These are phyloP conservation scores for Drosophila willistoni DNA, from an alignment of 1,140 invertebrate genomes.

Conservation along the genomic window DNA sequence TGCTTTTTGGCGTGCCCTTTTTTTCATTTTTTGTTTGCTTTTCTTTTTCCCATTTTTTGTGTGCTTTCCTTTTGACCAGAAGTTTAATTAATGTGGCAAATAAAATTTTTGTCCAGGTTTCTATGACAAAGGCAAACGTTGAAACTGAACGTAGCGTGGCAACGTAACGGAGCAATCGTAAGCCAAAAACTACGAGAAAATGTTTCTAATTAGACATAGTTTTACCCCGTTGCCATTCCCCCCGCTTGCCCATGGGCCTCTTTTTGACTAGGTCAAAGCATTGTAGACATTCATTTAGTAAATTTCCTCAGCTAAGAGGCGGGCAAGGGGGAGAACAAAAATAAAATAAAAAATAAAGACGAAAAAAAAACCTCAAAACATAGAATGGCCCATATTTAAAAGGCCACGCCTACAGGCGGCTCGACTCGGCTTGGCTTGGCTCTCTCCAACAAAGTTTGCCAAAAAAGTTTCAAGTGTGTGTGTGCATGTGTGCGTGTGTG, in stretches of 20 bases:
- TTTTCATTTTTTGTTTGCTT: conserved; percentile 43
- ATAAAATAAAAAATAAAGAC: too few relatives aligned
- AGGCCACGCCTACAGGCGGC: conserved; percentile 54
- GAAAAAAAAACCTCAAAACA: conserved; percentile 60
- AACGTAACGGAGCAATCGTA: conserved; percentile 36
- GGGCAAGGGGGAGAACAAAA: too few relatives aligned
- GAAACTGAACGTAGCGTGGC: not conserved
- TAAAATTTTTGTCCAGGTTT: conserved; percentile 58
- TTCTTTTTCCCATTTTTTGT: conserved; percentile 39
- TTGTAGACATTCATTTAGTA: conserved; percentile 45
- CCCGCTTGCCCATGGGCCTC: not conserved
- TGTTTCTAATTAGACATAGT: conserved; percentile 76
- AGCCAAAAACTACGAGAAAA: conserved; percentile 58
- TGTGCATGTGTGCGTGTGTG: conserved; percentile 25
- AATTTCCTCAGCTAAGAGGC: not conserved
- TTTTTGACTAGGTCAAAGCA: conserved; percentile 52
- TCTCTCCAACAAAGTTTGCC: conserved; percentile 22
- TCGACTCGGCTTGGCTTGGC: conserved; percentile 27
- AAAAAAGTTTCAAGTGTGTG: conserved; percentile 12
- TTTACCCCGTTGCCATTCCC: conserved; percentile 4
- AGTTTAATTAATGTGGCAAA: conserved; percentile 73
- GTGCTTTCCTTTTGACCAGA: conserved; percentile 49
- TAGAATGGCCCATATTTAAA: conserved; percentile 70
- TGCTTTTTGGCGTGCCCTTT: conserved; percentile 17
- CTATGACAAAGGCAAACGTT: conserved; percentile 57